phyloP scores from a whole-genome alignment of 1,140 invertebrate species.

The Drosophila sucinea region DNA sequence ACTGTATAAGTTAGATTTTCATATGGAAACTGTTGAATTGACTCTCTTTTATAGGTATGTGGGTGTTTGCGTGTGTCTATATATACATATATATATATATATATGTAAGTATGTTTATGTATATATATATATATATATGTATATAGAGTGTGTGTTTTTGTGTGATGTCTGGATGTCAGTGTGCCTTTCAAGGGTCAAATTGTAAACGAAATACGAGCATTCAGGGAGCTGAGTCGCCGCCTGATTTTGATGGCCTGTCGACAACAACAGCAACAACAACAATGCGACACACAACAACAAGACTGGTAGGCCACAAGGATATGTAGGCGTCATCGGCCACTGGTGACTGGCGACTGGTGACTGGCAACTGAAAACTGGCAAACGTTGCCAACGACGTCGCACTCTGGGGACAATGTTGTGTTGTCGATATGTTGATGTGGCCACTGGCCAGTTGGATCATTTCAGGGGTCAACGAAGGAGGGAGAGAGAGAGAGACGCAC shows the following conservation, averaged over 20 bases:
- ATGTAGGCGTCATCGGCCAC: slow-evolving; percentile 60
- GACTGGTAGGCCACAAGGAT: slow-evolving; percentile 54
- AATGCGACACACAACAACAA: slow-evolving; percentile 31
- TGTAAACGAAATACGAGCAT: slow-evolving; percentile 73
- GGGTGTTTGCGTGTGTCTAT: not conserved
- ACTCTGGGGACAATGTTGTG: slow-evolving; percentile 70
- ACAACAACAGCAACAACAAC: slow-evolving; percentile 30
- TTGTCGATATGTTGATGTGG: slow-evolving; percentile 66
- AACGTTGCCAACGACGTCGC: slow-evolving; percentile 39
- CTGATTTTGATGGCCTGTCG: slow-evolving; percentile 72
- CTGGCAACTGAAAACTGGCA: slow-evolving; percentile 21
- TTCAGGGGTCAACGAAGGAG: not conserved
- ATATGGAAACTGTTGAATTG: not conserved
- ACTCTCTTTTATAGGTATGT: not conserved
- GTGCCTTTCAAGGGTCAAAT: slow-evolving; percentile 72
- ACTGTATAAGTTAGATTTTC: no score
- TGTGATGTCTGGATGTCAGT: slow-evolving; percentile 46
- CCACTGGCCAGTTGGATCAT: slow-evolving; percentile 38
- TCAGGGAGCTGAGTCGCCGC: slow-evolving; percentile 56
- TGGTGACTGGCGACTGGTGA: slow-evolving; percentile 31
- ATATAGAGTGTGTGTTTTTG: not conserved
- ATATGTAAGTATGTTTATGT: not conserved
- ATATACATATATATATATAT: not conserved
- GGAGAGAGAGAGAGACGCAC: not conserved
- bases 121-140: not conserved